Evolutionary conservation across 2,113 vertebrate genomes (phyloP).

Genomic region (Apodemus speciosus): DNA sequence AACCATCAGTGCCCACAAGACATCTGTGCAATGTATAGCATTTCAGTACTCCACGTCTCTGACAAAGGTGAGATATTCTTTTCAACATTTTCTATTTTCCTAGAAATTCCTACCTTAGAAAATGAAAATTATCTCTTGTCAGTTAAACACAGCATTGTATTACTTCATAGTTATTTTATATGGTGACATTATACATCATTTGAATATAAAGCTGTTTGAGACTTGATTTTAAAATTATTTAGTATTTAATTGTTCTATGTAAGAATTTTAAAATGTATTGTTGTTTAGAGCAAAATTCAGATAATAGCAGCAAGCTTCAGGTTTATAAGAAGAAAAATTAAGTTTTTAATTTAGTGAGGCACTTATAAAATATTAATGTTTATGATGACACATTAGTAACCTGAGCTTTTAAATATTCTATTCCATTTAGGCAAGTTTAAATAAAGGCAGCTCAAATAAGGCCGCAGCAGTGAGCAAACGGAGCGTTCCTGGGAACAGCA

Average conservation of each 20-base stretch:
- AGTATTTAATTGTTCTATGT: background rate
- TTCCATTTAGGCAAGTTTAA: conserved; percentile 87
- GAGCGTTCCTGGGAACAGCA: conserved; percentile 79
- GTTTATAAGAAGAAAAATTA: conserved; percentile 44
- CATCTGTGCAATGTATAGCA: conserved; percentile 94
- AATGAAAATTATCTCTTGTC: conserved; percentile 15
- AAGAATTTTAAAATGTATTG: background rate
- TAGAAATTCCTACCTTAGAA: conserved; percentile 45
- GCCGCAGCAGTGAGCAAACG: conserved; percentile 84
- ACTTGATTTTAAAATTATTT: conserved; percentile 46
- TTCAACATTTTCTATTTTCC: background rate
- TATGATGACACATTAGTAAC: conserved; percentile 68
- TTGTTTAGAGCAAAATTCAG: conserved; percentile 35
- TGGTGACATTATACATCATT: conserved; percentile 52
- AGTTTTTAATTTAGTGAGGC: conserved; percentile 24
- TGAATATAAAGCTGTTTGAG: conserved; percentile 32
- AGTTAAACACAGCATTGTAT: background rate
- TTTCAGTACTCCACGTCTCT: conserved; percentile 89
- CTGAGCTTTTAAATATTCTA: conserved; percentile 68
- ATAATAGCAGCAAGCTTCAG: conserved; percentile 42
- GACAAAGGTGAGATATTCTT: conserved; percentile 87
- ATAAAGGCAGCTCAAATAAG: conserved; percentile 87
- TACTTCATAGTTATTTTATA: conserved; percentile 39
- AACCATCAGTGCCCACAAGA: conserved; percentile 92
- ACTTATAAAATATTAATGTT: conserved; percentile 70